Base-by-base conservation (phyloP, 2,888 invertebrate genomes). In the Xiphydria camelus region DNA sequence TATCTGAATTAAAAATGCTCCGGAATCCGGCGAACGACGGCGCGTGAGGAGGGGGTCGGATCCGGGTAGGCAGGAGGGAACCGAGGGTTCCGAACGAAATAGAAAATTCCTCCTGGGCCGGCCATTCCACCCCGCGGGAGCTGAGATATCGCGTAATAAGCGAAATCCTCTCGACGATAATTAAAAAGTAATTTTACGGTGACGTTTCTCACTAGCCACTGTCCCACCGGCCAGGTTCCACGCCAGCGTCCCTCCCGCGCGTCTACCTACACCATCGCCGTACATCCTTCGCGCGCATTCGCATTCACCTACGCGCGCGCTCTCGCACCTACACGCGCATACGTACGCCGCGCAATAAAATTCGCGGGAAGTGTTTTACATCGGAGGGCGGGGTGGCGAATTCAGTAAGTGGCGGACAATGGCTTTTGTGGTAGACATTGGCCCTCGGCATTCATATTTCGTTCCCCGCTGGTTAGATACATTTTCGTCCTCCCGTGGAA, bases 351-450 rank as follows among this genome's bases (percentile, higher is more conserved):
- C 56, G 64, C 55, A 68, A 69, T 70, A 70, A 70, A 70, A 70
- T 69, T 68, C 63, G 64, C 60, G 62, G 64, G 66, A 70, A 68
- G 70, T 70, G 70, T 68, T 70, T 70, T 66, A 68, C 68, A 69
- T 64, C 59, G 63, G 29, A 33, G 59, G 31, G 50, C 55, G 55
- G 54, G 61, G 58, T 60, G 64, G 64, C 65, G 70, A 69, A 69
- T 70, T 67, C 67, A 68, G 69, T 70, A 70, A 70, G 70, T 70
- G 70, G 70, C 67, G 70, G 66, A 70, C 64, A 64, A 63, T 66
- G 64, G 65, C 62, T 66, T 66, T 64, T 66, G 64, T 60, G 70
- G 70, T 69, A 67, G 70, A 69, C 66, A 68, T 62, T 60, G 70
- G 64, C 58, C 57, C 59, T 55, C 53, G 61, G 61, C 57, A 58